Conservation (phyloP, 2,888 invertebrate genomes). For the Trachelus tabidus region DNA sequence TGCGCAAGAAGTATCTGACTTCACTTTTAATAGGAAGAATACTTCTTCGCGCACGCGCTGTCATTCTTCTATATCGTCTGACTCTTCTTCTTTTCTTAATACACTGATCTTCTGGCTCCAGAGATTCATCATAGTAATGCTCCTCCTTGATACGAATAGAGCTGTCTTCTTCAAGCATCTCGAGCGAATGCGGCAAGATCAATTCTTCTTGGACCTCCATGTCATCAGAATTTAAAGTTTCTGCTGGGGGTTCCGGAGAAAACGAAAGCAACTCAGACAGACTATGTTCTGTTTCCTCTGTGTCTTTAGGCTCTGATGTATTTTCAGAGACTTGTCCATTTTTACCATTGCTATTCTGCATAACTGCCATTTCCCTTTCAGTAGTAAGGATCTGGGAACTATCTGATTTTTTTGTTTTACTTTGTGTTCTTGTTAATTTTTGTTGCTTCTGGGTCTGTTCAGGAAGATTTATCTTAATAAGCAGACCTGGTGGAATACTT, state of each 20-base stretch:
- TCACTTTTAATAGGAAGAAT: constrained; percentile 58
- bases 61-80: constrained; percentile 31
- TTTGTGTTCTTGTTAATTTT: constrained; percentile 3
- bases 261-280: constrained; percentile 38
- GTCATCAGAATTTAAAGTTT: constrained; percentile 24
- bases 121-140: constrained; percentile 32
- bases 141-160: constrained; percentile 29
- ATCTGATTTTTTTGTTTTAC: constrained; percentile 27
- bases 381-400: background rate
- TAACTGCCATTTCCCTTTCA: background rate
- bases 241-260: constrained; percentile 29
- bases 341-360: constrained; percentile 7
- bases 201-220: constrained; percentile 38
- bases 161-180: constrained; percentile 31
- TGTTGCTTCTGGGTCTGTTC: constrained; percentile 38
- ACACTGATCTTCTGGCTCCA: constrained; percentile 23
- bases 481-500: constrained; percentile 60
- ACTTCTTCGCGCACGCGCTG: constrained; percentile 49
- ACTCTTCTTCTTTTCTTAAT: constrained; percentile 19
- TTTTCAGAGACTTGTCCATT: constrained; percentile 22
- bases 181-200: constrained; percentile 26
- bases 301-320: background rate
- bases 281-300: constrained; percentile 9
- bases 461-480: constrained; percentile 61
- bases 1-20: constrained; percentile 52